phyloP scores from a whole-genome alignment of 2,888 invertebrate species.

The Auanema freiburgensis region DNA sequence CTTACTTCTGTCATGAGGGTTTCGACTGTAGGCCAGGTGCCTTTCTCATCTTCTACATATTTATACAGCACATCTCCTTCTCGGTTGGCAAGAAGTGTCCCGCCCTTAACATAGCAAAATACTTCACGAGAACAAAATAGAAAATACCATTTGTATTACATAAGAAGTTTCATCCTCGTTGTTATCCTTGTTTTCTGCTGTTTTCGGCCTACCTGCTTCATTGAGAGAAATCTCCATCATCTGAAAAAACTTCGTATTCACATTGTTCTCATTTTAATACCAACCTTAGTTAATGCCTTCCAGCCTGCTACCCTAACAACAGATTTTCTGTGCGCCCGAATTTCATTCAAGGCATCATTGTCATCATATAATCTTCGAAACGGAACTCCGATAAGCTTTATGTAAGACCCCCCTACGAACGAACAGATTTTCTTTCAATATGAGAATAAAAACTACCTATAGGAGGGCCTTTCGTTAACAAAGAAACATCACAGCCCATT shows the following conservation, averaged over 20 bases:
- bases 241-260: conserved; percentile 14
- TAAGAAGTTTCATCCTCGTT: not conserved
- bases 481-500: conserved; percentile 40
- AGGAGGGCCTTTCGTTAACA: conserved; percentile 45
- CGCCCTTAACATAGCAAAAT: conserved; percentile 22
- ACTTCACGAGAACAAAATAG: not conserved
- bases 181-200: conserved; percentile 6
- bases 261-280: not conserved
- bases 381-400: conserved; percentile 48
- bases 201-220: conserved; percentile 18
- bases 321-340: conserved; percentile 32
- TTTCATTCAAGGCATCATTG: conserved; percentile 36
- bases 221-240: conserved; percentile 29
- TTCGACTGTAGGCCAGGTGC: conserved; percentile 36
- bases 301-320: conserved; percentile 33
- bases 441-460: conserved; percentile 28
- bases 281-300: conserved; percentile 32
- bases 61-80: conserved; percentile 37
- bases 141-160: not conserved
- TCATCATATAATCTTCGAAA: conserved; percentile 46
- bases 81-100: conserved; percentile 38
- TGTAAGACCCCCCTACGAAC: conserved; percentile 40
- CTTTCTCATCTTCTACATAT: conserved; percentile 34
- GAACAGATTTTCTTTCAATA: not conserved
- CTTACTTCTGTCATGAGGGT: conserved; percentile 32